Percentiles rank a stretch among this genome's conserved stretches.
These are phyloP conservation scores for Epinephelus fuscoguttatus DNA, from an alignment of 2,113 vertebrate species.

Conservation along the genomic window DNA sequence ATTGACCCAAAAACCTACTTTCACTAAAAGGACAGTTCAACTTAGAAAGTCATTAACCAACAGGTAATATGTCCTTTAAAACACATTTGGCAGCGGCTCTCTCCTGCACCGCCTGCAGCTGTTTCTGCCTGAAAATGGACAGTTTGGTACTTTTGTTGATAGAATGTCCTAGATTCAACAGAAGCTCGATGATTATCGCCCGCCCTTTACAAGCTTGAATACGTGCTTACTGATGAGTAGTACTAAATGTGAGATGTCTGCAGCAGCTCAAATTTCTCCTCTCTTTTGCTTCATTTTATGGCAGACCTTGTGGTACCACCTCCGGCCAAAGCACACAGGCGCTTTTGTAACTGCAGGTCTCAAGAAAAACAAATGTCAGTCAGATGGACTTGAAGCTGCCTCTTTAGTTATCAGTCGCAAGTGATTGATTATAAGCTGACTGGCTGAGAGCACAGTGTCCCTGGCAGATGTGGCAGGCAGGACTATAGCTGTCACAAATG, in stretches of 20 bases:
- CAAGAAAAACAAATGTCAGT: conserved; percentile 55
- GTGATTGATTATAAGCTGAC: conserved; percentile 79
- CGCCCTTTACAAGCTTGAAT: conserved; percentile 31
- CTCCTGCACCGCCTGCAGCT: conserved; percentile 56
- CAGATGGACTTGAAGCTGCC: conserved; percentile 52
- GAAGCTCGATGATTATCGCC: conserved; percentile 22
- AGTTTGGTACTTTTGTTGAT: conserved; percentile 59
- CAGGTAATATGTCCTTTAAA: conserved; percentile 77
- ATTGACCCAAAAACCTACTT: conserved; percentile 84
- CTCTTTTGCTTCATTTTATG: background rate
- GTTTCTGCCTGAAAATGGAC: conserved; percentile 63
- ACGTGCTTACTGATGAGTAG: conserved; percentile 22
- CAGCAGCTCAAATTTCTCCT: background rate
- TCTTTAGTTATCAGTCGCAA: conserved; percentile 65
- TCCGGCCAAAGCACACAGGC: conserved; percentile 38
- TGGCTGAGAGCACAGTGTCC: conserved; percentile 67
- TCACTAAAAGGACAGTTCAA: conserved; percentile 65
- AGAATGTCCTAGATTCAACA: conserved; percentile 70
- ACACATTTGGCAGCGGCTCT: conserved; percentile 40
- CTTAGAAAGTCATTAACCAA: conserved; percentile 78
- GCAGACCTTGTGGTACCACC: conserved; percentile 5
- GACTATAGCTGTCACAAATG: conserved; percentile 84
- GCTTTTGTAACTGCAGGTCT: conserved; percentile 36
- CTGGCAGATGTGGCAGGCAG: conserved; percentile 80
- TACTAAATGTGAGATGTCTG: conserved; percentile 2